Evolutionary conservation across 2,888 invertebrate genomes (phyloP), one percentile per base, ranked within the genome.

Genomic region (Xestia xanthographa): DNA sequence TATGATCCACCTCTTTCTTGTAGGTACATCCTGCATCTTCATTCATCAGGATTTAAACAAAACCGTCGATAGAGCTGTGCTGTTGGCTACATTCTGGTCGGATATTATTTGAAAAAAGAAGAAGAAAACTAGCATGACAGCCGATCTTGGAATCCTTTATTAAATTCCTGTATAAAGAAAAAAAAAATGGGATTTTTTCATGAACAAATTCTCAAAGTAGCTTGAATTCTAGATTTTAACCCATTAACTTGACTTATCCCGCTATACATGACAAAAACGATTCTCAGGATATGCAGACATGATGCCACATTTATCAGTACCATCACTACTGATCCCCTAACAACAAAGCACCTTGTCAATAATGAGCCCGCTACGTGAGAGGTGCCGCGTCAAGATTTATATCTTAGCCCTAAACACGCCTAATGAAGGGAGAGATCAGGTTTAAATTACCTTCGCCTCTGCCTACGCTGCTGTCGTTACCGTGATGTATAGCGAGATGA

Each of bases 401-500:
- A 84, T 81, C 85, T 5, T 20, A 58, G 66, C 41, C 45, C 68
- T 66, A 80, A 80, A 84, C 34, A 43, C 20, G 20, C 72, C n/a
- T 84, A 84, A 84, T 80, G 68, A 84, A 80, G 67, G 53, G 65
- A 66, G 50, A 68, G 48, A 68, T 84, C 58, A 68, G 65, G 68
- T 45, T 73, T 80, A 81, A 73, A 81, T 84, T 73, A 80, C 80
- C 43, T 5, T 22, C 48, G 38, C 34, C 4, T 20, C 66, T 84
- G 53, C 85, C 67, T 80, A 80, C 53, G 48, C 60, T 26, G n/a
- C 34, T 68, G 48, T 73, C 80, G 34, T 66, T 73, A 73, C 45
- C 53, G 58, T 73, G 73, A 80, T 65, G 58, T 60, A 84, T 66
- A 50, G 45, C 11, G 14, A 72, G 72, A 58, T 38, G 14, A 66